Evolutionary conservation across 2,113 vertebrate species (phyloP), one percentile per base, ranked within the genome.

Genomic region (Scomber japonicus): DNA sequence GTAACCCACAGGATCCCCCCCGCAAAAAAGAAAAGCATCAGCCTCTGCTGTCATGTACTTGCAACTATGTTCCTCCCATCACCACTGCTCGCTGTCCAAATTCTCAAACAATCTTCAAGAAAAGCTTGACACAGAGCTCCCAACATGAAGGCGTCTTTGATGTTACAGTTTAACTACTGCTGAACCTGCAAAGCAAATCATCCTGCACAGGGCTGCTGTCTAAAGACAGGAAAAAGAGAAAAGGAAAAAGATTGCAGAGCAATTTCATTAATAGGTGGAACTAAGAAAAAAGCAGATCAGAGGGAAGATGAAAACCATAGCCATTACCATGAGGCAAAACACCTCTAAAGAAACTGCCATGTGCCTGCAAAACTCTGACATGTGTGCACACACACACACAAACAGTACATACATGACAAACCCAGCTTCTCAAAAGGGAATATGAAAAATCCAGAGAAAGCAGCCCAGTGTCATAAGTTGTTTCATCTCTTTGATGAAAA

Each of bases 101-200:
- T 45, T 56, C 11, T 19, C 48, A 74, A 44, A 55, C n/a, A 31
- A 51, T 54, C 55, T 73, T 64, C 21, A 59, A 59, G 65, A 59
- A 59, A 70, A 40, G 15, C 61, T 45, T 21, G 50, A 66, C 51
- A 74, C 35, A 74, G 69, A 64, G 10, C 30, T 45, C 30, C 35
- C 21, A 48, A 70, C 54, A 71, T 73, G 56, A 76, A 78, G 16
- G 31, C 57, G 60, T 54, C 80, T 77, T 73, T 80, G 80, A 83
- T 80, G 49, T 77, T 60, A 55, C 64, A 82, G 53, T 57, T 63
- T 30, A 76, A 72, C 68, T 65, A 40, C 60, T 27, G 50, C 70
- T 75, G 45, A 80, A 80, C 57, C 56, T 44, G 55, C 49, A 69
- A 10, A 50, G 44, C 70, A 66, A 65, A 75, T 65, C 16, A 71